Evolutionary conservation across 2,888 invertebrate species (phyloP), one percentile per base, ranked within the genome.

Genomic region (Drosophila stalkeri): DNA sequence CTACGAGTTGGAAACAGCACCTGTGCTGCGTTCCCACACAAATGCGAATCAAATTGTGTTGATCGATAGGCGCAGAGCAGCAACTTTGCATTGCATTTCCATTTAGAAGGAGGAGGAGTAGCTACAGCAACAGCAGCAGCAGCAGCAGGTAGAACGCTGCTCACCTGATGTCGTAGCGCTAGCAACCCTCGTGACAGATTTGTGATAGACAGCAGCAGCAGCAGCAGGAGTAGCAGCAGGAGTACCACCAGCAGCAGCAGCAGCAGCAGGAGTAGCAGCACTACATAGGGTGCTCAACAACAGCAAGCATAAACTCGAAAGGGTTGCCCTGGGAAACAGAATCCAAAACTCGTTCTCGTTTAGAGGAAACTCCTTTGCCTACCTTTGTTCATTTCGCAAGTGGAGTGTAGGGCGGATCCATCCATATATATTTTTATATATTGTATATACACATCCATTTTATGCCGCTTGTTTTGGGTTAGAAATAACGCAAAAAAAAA

Each of bases 11-110:
- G 79, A 83, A 87, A 64, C 79, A 80, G 66, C 87, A 87, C 90
- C 90, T 87, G 87, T 89, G 75, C n/a, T 11, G 23, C 47, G 62
- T 87, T 87, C 87, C 90, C 87, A 87, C 87, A 27, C 52, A 75
- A 79, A 86, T 86, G 85, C 89, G 85, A 86, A 89, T 89, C 89
- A 80, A 89, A 86, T 89, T 77, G 56, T 80, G 61, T 74, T 89
- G 89, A 85, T 85, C 80, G 89, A 85, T 84, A 67, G 81, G 54
- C 46, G 49, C 56, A n/a, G 47, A 61, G 14, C 54, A 47, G 16
- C 54, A 47, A 75, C 72, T 62, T 80, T 66, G 62, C 67, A 66
- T 71, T 72, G 64, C 76, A 72, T 61, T 69, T 55, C 59, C 54
- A 44, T 27, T 27, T 54, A 31, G 44, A 2, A 44, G 27, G 18